Base-by-base conservation (phyloP, 2,888 invertebrate species). In the Pollenia griseotomentosa region DNA sequence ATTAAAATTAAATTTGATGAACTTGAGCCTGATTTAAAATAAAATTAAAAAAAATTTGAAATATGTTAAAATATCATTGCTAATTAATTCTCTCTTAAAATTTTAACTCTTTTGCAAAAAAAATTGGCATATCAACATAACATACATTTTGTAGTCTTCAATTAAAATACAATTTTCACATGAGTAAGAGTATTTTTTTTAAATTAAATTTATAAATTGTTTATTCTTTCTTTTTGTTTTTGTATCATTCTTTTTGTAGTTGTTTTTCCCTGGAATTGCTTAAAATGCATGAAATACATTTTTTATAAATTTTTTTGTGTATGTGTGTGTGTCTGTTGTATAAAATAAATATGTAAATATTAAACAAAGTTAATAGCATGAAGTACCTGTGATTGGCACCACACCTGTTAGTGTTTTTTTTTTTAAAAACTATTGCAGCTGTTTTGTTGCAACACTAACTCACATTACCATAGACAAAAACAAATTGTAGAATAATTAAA, bases 151-250 rank as follows among this genome's bases (percentile, higher is more conserved):
- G 33, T 33, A 33, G 33, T 33, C 6, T 33, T 33, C 33, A 33
- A 33, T 33, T 4, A 33, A 33, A 33, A 33, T 33, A 33, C 33
- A 33, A 33, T 33, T 33, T 33, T 33, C 33, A 33, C 33, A 33
- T 33, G 33, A 33, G 6, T 23, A 23, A 33, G 6, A 33, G 33
- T 6, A 33, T 33, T 33, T 33, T 33, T 33, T 65, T 46, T 23
- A 51, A 68, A 68, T 68, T 70, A 16, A 70, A 68, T 68, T 70
- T n/a, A 70, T 40, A 70, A 70, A 70, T 70, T 70, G 70, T 68
- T 68, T 68, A 33, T 33, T 33, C 6, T 6, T 23, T 23, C 23
- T 23, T 23, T 33, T 33, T 33, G 6, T 33, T 33, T 51, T 10
- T 16, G 1, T 70, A 59, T 6, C 33, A 16, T 40, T 19, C 6